phyloP scores from a whole-genome alignment of 2,113 vertebrate genomes.

The Hirundichthys speculiger region DNA sequence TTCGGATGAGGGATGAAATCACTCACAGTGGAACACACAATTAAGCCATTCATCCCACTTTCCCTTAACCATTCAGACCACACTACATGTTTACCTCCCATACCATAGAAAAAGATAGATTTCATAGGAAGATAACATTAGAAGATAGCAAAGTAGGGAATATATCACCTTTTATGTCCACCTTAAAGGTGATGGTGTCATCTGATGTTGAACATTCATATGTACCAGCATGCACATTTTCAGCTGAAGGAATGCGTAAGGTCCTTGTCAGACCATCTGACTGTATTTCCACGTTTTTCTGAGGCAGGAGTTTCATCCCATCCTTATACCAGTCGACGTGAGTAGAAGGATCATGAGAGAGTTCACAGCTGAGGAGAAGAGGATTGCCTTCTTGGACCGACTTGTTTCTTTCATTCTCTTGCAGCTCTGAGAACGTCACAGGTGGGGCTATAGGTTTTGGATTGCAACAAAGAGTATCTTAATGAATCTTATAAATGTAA shows the following conservation, averaged over 20 bases:
- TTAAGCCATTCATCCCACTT: conserved; percentile 5
- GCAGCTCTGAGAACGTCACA: conserved; percentile 75
- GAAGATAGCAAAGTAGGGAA: conserved; percentile 23
- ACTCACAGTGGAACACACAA: neutral
- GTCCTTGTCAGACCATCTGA: conserved; percentile 69
- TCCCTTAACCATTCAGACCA: conserved; percentile 21
- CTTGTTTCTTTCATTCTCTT: conserved; percentile 68
- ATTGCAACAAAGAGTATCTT: conserved; percentile 57
- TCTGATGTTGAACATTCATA: conserved; percentile 79
- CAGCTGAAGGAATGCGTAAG: conserved; percentile 70
- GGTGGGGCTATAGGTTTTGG: conserved; percentile 69
- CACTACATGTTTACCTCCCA: conserved; percentile 14
- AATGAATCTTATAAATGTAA: conserved; percentile 8
- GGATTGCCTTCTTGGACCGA: conserved; percentile 64
- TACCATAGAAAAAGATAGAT: conserved; percentile 24
- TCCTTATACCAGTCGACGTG: conserved; percentile 80
- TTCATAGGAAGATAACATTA: neutral
- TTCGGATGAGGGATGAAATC: conserved; percentile 39
- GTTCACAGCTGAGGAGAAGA: conserved; percentile 75
- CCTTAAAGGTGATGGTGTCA: conserved; percentile 76
- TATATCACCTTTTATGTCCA: conserved; percentile 82
- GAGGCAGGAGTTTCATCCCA: conserved; percentile 63
- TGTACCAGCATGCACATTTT: conserved; percentile 69
- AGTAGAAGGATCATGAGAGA: conserved; percentile 69
- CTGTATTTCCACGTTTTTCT: conserved; percentile 61